Percentiles rank a stretch among this genome's conserved stretches.
These are phyloP conservation scores for Dicerorhinus sumatrensis DNA, from an alignment of 2,113 vertebrate genomes.

Conservation along the genomic window DNA sequence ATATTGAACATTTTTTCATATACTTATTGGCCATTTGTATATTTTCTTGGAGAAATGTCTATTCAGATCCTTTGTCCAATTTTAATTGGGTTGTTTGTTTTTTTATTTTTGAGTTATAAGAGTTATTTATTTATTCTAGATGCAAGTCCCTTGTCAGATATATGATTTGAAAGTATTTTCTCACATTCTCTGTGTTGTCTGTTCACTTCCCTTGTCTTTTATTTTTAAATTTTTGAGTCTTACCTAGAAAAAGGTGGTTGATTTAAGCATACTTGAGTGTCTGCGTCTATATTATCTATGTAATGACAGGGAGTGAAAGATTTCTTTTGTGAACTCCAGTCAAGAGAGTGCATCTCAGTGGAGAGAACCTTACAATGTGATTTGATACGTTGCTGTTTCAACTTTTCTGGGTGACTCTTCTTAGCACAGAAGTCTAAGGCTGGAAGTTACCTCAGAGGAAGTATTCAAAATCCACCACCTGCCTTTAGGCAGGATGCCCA, in stretches of 20 bases:
- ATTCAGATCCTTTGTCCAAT: neutral
- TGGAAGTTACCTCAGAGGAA: constrained; percentile 5
- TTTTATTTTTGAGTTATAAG: constrained; percentile 13
- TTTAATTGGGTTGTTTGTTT: neutral
- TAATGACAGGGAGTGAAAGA: neutral
- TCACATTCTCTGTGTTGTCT: neutral
- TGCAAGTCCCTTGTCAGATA: neutral
- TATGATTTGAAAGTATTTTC: constrained; percentile 35
- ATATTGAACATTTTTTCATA: neutral
- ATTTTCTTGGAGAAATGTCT: constrained; percentile 41
- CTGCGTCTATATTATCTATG: neutral
- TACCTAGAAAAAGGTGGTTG: neutral
- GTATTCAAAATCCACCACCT: neutral
- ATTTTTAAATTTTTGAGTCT: constrained; percentile 46
- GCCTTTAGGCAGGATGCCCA: neutral
- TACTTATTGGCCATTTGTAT: neutral
- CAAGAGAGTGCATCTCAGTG: neutral
- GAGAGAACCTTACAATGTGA: neutral
- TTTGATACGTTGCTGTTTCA: constrained; percentile 13
- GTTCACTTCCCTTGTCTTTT: neutral
- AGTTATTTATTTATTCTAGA: neutral
- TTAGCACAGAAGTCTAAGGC: neutral
- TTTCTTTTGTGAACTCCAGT: neutral
- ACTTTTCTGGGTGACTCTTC: constrained; percentile 17
- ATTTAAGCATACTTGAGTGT: neutral